Conservation (phyloP, 2,888 invertebrate species). For the Amiota mariae region DNA sequence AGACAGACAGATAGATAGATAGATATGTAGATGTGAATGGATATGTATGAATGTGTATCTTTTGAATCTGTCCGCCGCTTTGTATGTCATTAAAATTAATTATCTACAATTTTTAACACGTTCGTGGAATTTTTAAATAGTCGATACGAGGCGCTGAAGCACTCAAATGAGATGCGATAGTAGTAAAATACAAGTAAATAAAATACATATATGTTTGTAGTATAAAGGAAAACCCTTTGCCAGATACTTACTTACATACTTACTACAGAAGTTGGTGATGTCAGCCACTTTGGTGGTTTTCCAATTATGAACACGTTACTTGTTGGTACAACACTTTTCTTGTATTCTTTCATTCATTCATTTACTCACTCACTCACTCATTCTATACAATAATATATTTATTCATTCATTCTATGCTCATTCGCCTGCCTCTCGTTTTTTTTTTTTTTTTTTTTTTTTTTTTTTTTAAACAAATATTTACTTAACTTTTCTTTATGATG, state of each 20-base stretch:
- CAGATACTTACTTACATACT: too few species aligned
- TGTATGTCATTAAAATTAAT: conserved; percentile 67
- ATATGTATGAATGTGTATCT: conserved; percentile 10
- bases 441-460: too few species aligned
- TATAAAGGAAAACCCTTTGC: too few species aligned
- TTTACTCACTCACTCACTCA: conserved; percentile 30
- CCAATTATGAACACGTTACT: conserved; percentile 58
- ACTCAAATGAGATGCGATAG: too few species aligned
- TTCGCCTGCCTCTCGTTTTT: conserved; percentile 9
- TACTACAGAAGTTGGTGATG: neutral
- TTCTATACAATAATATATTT: neutral
- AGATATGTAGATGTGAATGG: too few species aligned
- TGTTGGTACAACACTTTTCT: neutral
- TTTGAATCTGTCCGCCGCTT: conserved; percentile 23
- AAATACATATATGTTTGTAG: too few species aligned
- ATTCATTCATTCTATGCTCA: too few species aligned
- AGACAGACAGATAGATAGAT: too few species aligned
- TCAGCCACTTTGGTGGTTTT: conserved; percentile 36
- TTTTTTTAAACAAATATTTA: conserved; percentile 54
- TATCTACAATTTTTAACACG: conserved; percentile 59
- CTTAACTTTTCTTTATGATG: conserved; percentile 52
- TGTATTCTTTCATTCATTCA: conserved; percentile 30
- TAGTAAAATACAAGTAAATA: too few species aligned
- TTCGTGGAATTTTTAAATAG: conserved; percentile 19
- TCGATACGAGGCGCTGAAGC: neutral